Evolutionary conservation across 92 coral and sea anemone species (phyloP).

Genomic region (Bergia sp.): DNA sequence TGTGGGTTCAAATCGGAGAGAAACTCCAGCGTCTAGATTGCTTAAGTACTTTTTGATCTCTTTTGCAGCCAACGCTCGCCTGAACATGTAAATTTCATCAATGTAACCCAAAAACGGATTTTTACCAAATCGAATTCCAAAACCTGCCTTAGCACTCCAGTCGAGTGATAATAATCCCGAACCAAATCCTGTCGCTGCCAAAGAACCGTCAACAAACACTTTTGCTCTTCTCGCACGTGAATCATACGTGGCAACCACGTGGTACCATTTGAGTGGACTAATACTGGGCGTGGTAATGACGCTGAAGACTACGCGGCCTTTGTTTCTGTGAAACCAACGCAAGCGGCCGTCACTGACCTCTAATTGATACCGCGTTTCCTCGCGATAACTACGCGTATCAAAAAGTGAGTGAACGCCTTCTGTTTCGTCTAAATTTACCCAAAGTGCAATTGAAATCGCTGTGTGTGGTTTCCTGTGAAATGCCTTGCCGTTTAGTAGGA

Average conservation of each 20-base stretch:
- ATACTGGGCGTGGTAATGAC: conserved; percentile 72
- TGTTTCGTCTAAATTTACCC: conserved; percentile 82
- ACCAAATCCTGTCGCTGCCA: conserved; percentile 74
- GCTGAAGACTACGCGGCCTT: conserved; percentile 70
- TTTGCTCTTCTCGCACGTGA: conserved; percentile 80
- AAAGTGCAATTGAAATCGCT: conserved; percentile 85
- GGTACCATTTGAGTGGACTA: conserved; percentile 81
- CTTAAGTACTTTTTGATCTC: conserved; percentile 76
- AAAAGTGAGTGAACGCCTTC: conserved; percentile 82
- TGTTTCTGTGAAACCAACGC: conserved; percentile 86
- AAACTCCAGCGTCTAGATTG: conserved; percentile 56
- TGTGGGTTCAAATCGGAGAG: conserved; percentile 10
- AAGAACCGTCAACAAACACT: conserved; percentile 78
- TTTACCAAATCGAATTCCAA: conserved; percentile 76
- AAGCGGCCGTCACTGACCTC: conserved; percentile 78
- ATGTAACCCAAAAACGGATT: conserved; percentile 72
- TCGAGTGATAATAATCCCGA: conserved; percentile 85
- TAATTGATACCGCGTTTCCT: conserved; percentile 62
- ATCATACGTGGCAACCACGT: conserved; percentile 91
- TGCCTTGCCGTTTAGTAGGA: conserved; percentile 70
- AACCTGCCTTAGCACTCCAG: conserved; percentile 79
- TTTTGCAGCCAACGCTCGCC: conserved; percentile 69
- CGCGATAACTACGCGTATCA: conserved; percentile 68
- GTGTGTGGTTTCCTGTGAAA: conserved; percentile 84
- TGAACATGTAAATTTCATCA: conserved; percentile 89